Percentiles rank a stretch among this genome's conserved stretches.
Evolutionary conservation across 2,888 invertebrate species (phyloP).

Genomic region (Eristalis arbustorum): DNA sequence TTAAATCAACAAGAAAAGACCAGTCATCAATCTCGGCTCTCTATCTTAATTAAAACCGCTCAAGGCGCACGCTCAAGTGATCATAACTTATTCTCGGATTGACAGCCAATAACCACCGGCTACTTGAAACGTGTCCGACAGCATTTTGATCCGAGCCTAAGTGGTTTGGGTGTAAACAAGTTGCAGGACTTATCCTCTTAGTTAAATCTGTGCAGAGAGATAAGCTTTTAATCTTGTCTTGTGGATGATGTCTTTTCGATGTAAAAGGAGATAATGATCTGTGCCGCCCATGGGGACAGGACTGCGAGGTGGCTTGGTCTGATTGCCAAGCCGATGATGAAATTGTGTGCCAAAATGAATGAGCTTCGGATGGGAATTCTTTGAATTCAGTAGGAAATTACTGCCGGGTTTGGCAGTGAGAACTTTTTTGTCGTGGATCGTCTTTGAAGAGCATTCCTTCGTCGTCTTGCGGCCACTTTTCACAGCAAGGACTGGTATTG

Average conservation of each 20-base stretch:
- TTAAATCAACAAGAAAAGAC: not conserved
- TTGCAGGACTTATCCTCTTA: not conserved
- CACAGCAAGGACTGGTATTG: too few species aligned
- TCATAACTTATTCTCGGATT: not conserved
- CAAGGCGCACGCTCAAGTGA: not conserved
- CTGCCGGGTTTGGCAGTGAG: too few species aligned
- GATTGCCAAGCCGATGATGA: not conserved
- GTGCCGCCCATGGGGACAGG: not conserved
- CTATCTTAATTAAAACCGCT: not conserved
- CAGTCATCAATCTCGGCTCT: not conserved
- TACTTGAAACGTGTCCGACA: not conserved
- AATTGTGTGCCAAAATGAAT: not conserved
- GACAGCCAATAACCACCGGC: not conserved
- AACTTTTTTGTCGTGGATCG: too few species aligned
- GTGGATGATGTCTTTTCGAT: not conserved
- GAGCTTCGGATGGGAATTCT: too few species aligned
- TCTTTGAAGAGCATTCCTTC: too few species aligned
- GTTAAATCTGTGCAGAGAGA: not conserved
- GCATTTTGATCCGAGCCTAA: not conserved
- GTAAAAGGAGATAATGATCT: not conserved
- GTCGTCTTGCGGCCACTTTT: too few species aligned
- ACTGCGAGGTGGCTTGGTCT: not conserved
- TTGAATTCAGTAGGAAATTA: too few species aligned
- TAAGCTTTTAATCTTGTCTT: not conserved
- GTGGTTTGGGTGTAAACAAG: not conserved